Percentiles rank a stretch among this genome's conserved stretches.
phyloP scores from a whole-genome alignment of 2,888 invertebrate species.

The Elegia similella region DNA sequence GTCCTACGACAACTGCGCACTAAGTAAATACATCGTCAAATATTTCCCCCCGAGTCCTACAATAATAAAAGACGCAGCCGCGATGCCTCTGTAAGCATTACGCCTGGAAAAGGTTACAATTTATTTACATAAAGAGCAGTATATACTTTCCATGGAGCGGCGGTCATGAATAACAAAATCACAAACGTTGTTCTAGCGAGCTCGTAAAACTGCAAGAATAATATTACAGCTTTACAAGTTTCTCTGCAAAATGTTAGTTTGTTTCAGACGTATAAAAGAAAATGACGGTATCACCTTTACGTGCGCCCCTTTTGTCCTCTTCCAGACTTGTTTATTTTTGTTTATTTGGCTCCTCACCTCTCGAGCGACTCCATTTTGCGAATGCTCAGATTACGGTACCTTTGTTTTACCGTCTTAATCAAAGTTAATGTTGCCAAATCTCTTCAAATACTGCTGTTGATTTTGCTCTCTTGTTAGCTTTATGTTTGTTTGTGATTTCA shows the following conservation, averaged over 20 bases:
- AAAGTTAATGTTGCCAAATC: background rate
- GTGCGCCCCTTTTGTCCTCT: background rate
- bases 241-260: background rate
- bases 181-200: slow-evolving; percentile 6
- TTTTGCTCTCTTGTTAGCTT: background rate
- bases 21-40: background rate
- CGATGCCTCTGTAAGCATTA: background rate
- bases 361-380: background rate
- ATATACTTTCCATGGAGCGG: background rate
- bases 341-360: slow-evolving; percentile 10
- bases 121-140: slow-evolving; percentile 7
- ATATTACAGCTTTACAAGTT: slow-evolving; percentile 10
- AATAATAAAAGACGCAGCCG: background rate
- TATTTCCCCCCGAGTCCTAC: background rate
- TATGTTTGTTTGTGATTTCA: background rate
- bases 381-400: slow-evolving; percentile 2
- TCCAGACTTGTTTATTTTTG: slow-evolving; percentile 5
- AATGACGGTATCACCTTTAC: slow-evolving; percentile 14
- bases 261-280: slow-evolving; percentile 7
- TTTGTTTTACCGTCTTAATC: slow-evolving; percentile 1
- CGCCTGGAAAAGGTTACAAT: slow-evolving; percentile 7
- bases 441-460: background rate
- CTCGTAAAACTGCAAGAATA: slow-evolving; percentile 14
- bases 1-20: too few species aligned
- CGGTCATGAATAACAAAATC: slow-evolving; percentile 15